phyloP scores from a whole-genome alignment of 2,113 vertebrate species.

The Motacilla tschutschensis region DNA sequence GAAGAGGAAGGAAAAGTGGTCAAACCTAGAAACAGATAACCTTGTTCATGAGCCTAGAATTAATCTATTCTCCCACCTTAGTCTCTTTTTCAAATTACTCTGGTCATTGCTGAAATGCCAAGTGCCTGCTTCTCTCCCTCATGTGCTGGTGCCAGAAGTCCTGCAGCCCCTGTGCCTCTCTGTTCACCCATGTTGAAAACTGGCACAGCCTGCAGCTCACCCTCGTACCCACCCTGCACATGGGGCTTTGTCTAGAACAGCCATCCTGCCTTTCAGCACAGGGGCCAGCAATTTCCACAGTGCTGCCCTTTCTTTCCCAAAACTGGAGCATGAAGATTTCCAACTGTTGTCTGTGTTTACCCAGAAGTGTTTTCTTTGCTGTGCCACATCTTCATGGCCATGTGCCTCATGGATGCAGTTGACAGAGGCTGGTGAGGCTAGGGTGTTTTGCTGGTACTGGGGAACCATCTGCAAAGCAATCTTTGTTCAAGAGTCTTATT shows the following conservation, averaged over 20 bases:
- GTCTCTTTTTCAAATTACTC: background rate
- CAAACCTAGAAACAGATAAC: background rate
- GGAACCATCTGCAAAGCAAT: background rate
- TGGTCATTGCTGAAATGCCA: background rate
- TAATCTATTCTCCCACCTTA: background rate
- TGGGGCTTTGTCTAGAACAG: background rate
- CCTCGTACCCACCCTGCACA: background rate
- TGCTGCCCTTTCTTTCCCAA: background rate
- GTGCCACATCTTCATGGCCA: fast-evolving
- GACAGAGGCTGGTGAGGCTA: background rate
- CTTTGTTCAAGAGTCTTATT: background rate
- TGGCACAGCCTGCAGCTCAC: background rate
- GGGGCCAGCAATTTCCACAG: background rate
- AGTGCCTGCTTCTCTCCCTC: background rate
- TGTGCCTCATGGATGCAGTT: fast-evolving
- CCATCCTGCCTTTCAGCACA: background rate
- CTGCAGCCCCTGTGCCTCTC: background rate
- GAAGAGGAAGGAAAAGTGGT: background rate
- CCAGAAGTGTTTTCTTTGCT: background rate
- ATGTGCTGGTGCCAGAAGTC: background rate
- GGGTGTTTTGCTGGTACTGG: background rate
- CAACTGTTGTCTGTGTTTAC: background rate
- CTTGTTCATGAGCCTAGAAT: background rate
- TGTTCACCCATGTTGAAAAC: fast-evolving
- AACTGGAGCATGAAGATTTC: background rate